A percentile compares a stretch with the other conserved stretches of the same genome.
Conservation (phyloP, 2,113 vertebrate species). For the Coregonus clupeaformis region DNA sequence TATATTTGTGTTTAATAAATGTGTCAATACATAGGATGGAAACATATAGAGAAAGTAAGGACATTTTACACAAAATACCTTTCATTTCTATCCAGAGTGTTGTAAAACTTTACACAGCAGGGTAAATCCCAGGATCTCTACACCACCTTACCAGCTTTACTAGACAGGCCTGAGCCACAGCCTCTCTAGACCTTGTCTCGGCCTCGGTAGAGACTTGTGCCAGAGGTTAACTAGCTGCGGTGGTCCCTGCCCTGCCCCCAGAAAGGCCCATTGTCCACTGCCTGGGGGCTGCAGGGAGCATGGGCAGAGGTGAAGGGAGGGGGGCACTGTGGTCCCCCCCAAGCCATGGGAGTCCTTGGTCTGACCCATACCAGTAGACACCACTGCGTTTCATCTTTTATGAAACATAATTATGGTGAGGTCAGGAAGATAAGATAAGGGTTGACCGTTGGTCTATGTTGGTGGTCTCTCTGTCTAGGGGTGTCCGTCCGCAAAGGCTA, state of each 20-base stretch:
- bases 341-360: constrained; percentile 58
- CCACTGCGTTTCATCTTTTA: constrained; percentile 63
- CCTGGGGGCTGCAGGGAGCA: background rate
- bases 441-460: constrained; percentile 42
- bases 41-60: too few species aligned
- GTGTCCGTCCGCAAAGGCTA: constrained; percentile 48
- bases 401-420: constrained; percentile 51
- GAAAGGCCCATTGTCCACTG: constrained; percentile 66
- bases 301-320: constrained; percentile 18
- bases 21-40: too few species aligned
- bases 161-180: constrained; percentile 15
- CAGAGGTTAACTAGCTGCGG: constrained; percentile 63
- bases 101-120: background rate
- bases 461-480: constrained; percentile 48
- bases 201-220: constrained; percentile 51
- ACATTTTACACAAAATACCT: background rate
- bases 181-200: constrained; percentile 49
- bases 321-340: constrained; percentile 34
- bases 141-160: constrained; percentile 32
- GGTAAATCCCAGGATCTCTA: constrained; percentile 18
- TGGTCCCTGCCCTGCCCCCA: constrained; percentile 51
- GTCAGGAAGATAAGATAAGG: constrained; percentile 63
- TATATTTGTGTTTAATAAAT: too few species aligned
- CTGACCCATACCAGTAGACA: constrained; percentile 44
- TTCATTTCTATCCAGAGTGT: background rate